Evolutionary conservation across 2,888 invertebrate species (phyloP), one percentile per base, ranked within the genome.

Genomic region (Holacanthella duospinosa): DNA sequence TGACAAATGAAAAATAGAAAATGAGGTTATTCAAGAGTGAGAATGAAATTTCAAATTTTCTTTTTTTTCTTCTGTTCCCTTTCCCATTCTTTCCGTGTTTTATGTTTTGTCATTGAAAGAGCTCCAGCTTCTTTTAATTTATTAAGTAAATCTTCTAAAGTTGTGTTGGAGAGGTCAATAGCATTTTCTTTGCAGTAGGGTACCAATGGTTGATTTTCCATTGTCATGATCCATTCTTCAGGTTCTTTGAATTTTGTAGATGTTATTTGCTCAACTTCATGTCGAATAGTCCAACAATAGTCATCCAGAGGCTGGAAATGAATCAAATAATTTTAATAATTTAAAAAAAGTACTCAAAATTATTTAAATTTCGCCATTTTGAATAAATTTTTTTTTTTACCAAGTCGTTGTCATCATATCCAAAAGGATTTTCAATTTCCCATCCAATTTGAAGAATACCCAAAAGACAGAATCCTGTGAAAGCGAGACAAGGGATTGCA

Each of bases 361-460:
- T 53, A 53, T n/a, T 53, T 6, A 53, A n/a, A 53, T 12, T 53
- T 43, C 16, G 16, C 9, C 16, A 43, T 43, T 43, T 43, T 43
- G 43, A 43, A 43, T 43, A 43, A 43, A 43, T 43, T 9, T 36
- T 36, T 36, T 36, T 53, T n/a, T n/a, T 4, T 53, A 53, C 53
- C 9, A 53, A n/a, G 21, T 53, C 53, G n/a, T 53, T 53, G 53
- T 53, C 53, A 53, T 53, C 53, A n/a, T 53, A 53, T n/a, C 53
- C 53, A 53, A 53, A 53, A 12, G 53, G 53, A n/a, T 53, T 53
- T 53, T 53, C 53, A 12, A 53, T 53, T 53, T 53, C 53, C 21
- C 21, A 21, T 53, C 53, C 53, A 53, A 53, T 53, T n/a, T 24
- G 21, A 6, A 53, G 25, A 53, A 53, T 53, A 6, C 53, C 53